Percentiles rank a stretch among this genome's conserved stretches.
phyloP scores from a whole-genome alignment of 2,888 invertebrate genomes.

The Drymonia ruficornis region DNA sequence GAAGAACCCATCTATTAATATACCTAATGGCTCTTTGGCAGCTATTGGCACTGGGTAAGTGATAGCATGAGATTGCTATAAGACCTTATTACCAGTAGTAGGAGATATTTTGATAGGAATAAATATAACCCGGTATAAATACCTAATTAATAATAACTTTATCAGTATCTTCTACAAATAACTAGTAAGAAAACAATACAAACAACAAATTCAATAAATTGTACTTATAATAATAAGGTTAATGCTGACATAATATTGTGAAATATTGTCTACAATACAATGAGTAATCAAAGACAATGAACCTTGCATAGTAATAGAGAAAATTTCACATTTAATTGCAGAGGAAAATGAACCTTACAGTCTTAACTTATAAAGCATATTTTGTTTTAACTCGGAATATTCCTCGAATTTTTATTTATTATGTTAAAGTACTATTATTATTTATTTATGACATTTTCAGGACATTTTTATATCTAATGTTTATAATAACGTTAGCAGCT shows the following conservation, averaged over 20 bases:
- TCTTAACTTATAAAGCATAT: not conserved
- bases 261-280: too few relatives aligned
- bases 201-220: too few relatives aligned
- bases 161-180: too few relatives aligned
- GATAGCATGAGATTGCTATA: not conserved
- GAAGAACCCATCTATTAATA: slow-evolving; percentile 95
- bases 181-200: too few relatives aligned
- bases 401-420: not conserved
- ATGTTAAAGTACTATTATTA: not conserved
- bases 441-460: slow-evolving; percentile 71
- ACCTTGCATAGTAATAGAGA: not conserved
- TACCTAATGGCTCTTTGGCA: slow-evolving; percentile 97
- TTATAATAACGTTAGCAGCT: slow-evolving; percentile 95
- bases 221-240: too few relatives aligned
- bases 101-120: too few relatives aligned
- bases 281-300: too few relatives aligned
- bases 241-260: too few relatives aligned
- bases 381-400: not conserved
- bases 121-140: too few relatives aligned
- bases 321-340: not conserved
- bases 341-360: not conserved
- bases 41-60: slow-evolving; percentile 94
- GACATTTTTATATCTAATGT: slow-evolving; percentile 94
- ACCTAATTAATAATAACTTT: too few relatives aligned
- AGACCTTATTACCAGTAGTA: not conserved